phyloP scores from a whole-genome alignment of 2,797 vertebrate species.

The Helostoma temminkii region DNA sequence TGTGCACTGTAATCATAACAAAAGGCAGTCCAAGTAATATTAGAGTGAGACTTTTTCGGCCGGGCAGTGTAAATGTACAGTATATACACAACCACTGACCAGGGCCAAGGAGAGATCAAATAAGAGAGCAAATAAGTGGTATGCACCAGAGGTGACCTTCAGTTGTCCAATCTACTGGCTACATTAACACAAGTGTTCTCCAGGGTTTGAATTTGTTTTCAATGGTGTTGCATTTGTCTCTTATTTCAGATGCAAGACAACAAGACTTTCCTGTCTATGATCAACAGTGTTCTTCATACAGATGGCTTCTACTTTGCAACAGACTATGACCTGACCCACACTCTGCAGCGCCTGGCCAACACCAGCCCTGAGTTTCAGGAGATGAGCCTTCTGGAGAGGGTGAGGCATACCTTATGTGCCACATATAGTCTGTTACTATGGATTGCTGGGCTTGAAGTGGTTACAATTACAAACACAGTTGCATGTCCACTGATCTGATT shows the following conservation, averaged over 20 bases:
- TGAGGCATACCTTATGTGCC: not conserved
- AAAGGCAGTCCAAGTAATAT: no score
- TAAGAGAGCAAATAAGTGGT: not conserved
- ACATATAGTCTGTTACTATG: no score
- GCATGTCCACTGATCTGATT: no score
- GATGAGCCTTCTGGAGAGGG: conserved; percentile 86
- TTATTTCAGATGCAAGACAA: conserved; percentile 93
- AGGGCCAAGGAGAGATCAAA: not conserved
- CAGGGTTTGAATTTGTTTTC: no score
- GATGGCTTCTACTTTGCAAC: conserved; percentile 97
- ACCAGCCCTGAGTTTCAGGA: conserved; percentile 98
- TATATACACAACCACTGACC: not conserved
- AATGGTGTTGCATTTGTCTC: not conserved
- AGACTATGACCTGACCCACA: conserved; percentile 94
- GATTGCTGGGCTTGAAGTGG: no score
- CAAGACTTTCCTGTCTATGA: conserved; percentile 93
- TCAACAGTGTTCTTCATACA: conserved; percentile 90
- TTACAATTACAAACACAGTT: no score
- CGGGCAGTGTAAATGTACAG: no score
- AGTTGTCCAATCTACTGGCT: not conserved
- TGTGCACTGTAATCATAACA: no score
- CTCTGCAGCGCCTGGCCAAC: conserved; percentile 93
- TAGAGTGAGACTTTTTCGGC: no score
- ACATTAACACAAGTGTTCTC: not conserved
- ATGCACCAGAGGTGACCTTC: not conserved